Conservation (phyloP, 2,888 invertebrate species). For the Dorcus hopei region DNA sequence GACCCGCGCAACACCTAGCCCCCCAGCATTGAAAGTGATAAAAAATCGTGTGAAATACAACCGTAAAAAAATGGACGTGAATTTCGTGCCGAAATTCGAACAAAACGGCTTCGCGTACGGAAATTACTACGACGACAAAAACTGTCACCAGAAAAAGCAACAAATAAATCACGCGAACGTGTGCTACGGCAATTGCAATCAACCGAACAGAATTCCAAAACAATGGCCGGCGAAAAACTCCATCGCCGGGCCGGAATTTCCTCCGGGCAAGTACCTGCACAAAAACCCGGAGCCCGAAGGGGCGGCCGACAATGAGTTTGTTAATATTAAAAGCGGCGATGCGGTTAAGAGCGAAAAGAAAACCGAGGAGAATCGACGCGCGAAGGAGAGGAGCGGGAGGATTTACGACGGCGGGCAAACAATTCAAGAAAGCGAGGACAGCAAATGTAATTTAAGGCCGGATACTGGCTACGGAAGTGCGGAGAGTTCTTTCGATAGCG, state of each 20-base stretch:
- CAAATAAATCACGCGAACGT: not conserved
- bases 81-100: no score
- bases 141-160: no score
- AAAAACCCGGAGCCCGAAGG: not conserved
- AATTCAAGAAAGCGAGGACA: constrained; percentile 12
- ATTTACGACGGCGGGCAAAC: not conserved
- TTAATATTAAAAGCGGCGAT: not conserved
- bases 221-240: constrained; percentile 5
- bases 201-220: constrained; percentile 1
- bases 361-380: not conserved
- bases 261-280: not conserved
- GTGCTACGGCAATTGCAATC: not conserved
- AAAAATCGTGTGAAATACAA: no score
- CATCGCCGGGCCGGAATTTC: not conserved
- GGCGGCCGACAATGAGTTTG: no score
- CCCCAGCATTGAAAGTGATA: no score
- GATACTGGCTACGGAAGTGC: constrained; percentile 45
- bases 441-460: constrained; percentile 25
- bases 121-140: no score
- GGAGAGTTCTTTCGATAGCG: constrained; percentile 44
- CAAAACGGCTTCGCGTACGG: no score
- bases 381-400: not conserved
- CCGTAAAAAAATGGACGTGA: no score
- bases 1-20: no score
- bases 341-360: not conserved